Percentiles rank a stretch among this genome's conserved stretches.
Evolutionary conservation across 2,797 vertebrate genomes (phyloP).

Genomic region (Molothrus ater): DNA sequence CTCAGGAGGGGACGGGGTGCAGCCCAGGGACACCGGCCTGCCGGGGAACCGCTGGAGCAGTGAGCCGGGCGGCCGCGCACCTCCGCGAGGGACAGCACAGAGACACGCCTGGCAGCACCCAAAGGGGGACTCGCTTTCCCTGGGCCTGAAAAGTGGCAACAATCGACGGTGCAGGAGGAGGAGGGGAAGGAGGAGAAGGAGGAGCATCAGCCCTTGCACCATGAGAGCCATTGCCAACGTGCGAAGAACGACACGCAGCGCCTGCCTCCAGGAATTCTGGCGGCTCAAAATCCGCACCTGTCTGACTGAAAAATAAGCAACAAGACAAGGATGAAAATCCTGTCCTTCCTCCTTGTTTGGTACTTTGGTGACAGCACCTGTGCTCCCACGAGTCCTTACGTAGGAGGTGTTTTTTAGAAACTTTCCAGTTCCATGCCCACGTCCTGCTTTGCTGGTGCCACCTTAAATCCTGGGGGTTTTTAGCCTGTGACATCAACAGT

Average conservation of each 20-base stretch:
- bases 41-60: background rate
- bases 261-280: background rate
- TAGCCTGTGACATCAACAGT: background rate
- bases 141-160: background rate
- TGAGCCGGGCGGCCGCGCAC: accelerated
- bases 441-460: background rate
- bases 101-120: accelerated
- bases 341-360: background rate
- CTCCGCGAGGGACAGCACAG: background rate
- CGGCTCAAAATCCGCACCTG: background rate
- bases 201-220: background rate
- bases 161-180: background rate
- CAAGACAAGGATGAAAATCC: background rate
- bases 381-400: background rate
- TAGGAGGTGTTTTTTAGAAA: background rate
- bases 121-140: background rate
- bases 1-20: accelerated
- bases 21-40: background rate
- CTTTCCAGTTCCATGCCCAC: background rate
- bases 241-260: accelerated
- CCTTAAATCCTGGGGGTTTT: background rate
- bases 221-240: background rate
- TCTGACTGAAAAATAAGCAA: background rate
- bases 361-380: accelerated
- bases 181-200: background rate